Conservation (phyloP, 2,888 invertebrate species). For the Strigamia transsilvanica region DNA sequence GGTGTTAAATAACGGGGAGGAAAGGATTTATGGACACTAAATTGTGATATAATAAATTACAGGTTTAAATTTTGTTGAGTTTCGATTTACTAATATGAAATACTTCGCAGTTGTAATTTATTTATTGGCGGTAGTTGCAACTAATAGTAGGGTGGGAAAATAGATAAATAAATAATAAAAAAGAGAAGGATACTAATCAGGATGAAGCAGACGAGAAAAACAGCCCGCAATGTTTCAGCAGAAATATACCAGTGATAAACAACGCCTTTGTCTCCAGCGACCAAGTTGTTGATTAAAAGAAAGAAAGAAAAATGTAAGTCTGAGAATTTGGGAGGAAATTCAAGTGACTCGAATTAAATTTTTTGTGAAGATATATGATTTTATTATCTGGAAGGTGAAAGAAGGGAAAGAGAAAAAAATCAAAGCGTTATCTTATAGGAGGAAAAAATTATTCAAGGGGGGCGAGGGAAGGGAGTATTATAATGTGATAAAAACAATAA, state of each 20-base stretch:
- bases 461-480: too few species aligned
- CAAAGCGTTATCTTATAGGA: too few species aligned
- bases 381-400: too few species aligned
- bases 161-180: not conserved
- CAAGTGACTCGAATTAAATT: too few species aligned
- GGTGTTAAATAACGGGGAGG: too few species aligned
- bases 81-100: not conserved
- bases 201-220: not conserved
- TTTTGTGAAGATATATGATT: too few species aligned
- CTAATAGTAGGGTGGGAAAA: too few species aligned
- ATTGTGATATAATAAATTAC: too few species aligned
- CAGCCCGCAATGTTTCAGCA: not conserved
- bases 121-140: not conserved
- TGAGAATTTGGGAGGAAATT: not conserved
- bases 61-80: not conserved
- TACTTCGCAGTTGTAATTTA: not conserved
- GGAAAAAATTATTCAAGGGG: too few species aligned
- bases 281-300: constrained; percentile 1
- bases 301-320: not conserved
- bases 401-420: too few species aligned
- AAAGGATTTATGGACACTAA: too few species aligned
- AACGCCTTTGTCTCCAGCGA: not conserved
- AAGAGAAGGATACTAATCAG: not conserved
- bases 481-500: too few species aligned
- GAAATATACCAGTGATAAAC: constrained; percentile 10